Percentiles rank a stretch among this genome's conserved stretches.
Conservation (phyloP, 2,888 invertebrate species). For the Microctonus hyperodae region DNA sequence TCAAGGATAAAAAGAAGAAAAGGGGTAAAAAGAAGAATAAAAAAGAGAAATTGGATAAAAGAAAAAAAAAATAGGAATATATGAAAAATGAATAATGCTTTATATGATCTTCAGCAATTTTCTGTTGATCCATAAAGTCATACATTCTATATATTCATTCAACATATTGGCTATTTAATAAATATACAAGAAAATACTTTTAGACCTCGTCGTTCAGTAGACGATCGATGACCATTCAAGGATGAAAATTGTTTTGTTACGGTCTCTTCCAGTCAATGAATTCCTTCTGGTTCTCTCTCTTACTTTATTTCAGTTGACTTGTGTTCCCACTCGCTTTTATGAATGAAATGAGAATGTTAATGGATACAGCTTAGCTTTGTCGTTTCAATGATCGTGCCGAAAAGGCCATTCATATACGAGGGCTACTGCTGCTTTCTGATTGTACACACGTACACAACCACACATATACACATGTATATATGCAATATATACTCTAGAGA, state of each 20-base stretch:
- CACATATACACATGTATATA: no score
- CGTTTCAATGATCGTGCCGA: neutral
- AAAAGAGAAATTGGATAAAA: neutral
- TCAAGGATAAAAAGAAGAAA: slow-evolving; percentile 23
- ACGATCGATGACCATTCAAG: slow-evolving; percentile 38
- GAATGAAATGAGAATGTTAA: slow-evolving; percentile 24
- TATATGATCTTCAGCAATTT: neutral
- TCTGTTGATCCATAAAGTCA: neutral
- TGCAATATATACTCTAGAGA: neutral
- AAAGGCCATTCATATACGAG: neutral
- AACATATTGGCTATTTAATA: slow-evolving; percentile 32
- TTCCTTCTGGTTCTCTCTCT: slow-evolving; percentile 33
- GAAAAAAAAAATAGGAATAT: neutral
- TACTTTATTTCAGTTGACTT: no score
- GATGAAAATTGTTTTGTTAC: slow-evolving; percentile 53
- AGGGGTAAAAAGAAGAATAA: slow-evolving; percentile 20
- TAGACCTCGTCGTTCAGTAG: slow-evolving; percentile 24
- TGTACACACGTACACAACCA: no score
- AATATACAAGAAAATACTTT: slow-evolving; percentile 25
- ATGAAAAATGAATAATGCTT: neutral
- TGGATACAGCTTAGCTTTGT: slow-evolving; percentile 9
- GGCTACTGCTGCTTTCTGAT: slow-evolving; percentile 5
- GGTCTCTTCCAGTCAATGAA: slow-evolving; percentile 47
- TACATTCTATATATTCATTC: slow-evolving; percentile 35
- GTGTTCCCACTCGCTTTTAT: slow-evolving; percentile 7